Evolutionary conservation across 2,113 vertebrate genomes (phyloP).

Genomic region (Aix galericulata): DNA sequence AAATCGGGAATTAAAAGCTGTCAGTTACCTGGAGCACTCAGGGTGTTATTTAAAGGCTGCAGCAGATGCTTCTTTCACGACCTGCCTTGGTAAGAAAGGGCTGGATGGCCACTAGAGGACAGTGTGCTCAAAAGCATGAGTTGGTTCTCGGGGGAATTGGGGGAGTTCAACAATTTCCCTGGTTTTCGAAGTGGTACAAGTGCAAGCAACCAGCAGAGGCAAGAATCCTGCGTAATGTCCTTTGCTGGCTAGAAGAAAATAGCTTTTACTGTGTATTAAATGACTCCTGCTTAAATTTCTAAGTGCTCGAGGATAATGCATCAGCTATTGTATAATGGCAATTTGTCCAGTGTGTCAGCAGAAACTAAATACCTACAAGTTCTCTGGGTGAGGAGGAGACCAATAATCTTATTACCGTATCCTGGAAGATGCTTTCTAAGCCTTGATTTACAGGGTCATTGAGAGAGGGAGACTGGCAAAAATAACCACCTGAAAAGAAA

Average conservation of each 20-base stretch:
- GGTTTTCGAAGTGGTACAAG: accelerated
- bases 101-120: conserved; percentile 52
- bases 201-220: neutral
- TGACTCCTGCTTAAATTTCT: neutral
- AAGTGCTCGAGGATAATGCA: neutral
- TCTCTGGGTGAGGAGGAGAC: neutral
- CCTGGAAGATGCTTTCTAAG: neutral
- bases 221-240: neutral
- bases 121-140: neutral
- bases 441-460: neutral
- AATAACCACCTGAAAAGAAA: neutral
- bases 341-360: neutral
- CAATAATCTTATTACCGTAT: neutral
- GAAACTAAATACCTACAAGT: neutral
- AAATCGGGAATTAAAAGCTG: neutral
- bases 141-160: accelerated
- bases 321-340: neutral
- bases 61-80: accelerated
- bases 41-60: neutral
- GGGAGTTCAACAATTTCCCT: neutral
- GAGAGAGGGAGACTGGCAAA: neutral
- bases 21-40: accelerated
- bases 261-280: neutral
- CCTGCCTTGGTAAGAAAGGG: neutral
- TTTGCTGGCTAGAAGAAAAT: neutral